phyloP scores from a whole-genome alignment of 2,113 vertebrate genomes.

The Pipa parva region DNA sequence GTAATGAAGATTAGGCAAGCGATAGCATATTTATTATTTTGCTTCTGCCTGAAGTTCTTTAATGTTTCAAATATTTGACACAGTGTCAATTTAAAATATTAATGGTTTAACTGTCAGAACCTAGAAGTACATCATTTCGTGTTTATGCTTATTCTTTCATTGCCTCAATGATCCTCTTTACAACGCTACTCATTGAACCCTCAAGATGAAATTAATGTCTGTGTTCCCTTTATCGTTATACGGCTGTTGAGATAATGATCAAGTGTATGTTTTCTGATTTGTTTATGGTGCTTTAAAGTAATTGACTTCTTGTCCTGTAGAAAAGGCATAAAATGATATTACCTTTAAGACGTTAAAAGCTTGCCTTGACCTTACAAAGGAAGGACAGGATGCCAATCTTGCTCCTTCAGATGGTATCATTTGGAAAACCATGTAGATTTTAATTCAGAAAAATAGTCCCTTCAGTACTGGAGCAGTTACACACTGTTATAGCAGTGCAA shows the following conservation, averaged over 20 bases:
- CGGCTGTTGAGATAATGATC: constrained; percentile 31
- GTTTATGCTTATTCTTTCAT: too few species aligned
- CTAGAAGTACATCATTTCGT: too few species aligned
- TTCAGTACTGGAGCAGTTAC: constrained; percentile 27
- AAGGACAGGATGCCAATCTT: constrained; percentile 36
- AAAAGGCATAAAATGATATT: constrained; percentile 28
- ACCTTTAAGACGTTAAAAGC: constrained; percentile 19
- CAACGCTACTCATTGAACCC: too few species aligned
- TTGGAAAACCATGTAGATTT: constrained; percentile 28
- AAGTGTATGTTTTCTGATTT: neutral
- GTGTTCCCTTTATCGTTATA: neutral
- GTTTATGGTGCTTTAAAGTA: constrained; percentile 27
- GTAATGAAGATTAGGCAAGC: too few species aligned
- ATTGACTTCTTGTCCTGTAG: constrained; percentile 27
- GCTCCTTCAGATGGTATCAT: constrained; percentile 24
- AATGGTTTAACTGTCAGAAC: too few species aligned
- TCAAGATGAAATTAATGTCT: too few species aligned
- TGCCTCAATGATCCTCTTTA: too few species aligned
- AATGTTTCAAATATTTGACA: too few species aligned
- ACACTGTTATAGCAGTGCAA: constrained; percentile 29
- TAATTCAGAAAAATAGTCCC: constrained; percentile 39
- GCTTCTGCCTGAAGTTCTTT: too few species aligned
- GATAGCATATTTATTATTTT: too few species aligned
- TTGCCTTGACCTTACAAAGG: constrained; percentile 39
- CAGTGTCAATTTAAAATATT: too few species aligned